Base-by-base conservation (phyloP, 2,113 vertebrate species). In the Panurus biarmicus region DNA sequence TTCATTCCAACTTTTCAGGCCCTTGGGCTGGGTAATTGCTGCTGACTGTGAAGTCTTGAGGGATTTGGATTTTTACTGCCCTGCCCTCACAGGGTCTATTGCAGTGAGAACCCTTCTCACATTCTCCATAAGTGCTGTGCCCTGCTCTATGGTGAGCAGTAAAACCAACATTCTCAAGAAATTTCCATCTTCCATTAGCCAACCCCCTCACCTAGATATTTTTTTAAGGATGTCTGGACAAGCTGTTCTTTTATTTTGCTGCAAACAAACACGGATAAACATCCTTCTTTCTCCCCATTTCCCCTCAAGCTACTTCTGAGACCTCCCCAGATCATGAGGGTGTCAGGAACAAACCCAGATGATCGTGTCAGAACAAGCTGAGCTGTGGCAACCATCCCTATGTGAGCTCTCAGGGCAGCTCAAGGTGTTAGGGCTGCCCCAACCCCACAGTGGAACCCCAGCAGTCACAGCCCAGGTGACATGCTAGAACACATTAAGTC, bases 41-140 rank as follows among this genome's bases (percentile, higher is more conserved):
- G 72, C 84, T 91, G 70, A 40, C 66, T 87, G 16, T 54, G 74
- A 94, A 40, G 40, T 74, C 85, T 61, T 64, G 42, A 28, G 74
- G 89, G 62, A 87, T 92, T 47, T 61, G 24, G 71, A 65, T 73
- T 92, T 93, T 94, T 75, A 62, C 77, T 79, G 24, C 51, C 23
- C 33, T 87, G 45, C 11, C 42, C 82, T 78, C 40, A 35, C 26
- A 33, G 60, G 56, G 57, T 71, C 75, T 92, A 4, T 71, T 78
- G 45, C 54, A 69, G 38, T 25, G 45, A 44, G 50, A 85, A 5
- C 61, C n/a, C 48, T 78, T 81, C 77, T 89, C 45, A 47, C 36
- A 70, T 40, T 70, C 67, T 73, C 66, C 6, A 0, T 40, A 54
- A 61, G 50, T 29, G 62, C 33, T 40, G 20, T 50, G n/a, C 61